A percentile compares a stretch with the other conserved stretches of the same genome.
phyloP scores from a whole-genome alignment of 2,113 vertebrate species.

The Tyrannus savana region DNA sequence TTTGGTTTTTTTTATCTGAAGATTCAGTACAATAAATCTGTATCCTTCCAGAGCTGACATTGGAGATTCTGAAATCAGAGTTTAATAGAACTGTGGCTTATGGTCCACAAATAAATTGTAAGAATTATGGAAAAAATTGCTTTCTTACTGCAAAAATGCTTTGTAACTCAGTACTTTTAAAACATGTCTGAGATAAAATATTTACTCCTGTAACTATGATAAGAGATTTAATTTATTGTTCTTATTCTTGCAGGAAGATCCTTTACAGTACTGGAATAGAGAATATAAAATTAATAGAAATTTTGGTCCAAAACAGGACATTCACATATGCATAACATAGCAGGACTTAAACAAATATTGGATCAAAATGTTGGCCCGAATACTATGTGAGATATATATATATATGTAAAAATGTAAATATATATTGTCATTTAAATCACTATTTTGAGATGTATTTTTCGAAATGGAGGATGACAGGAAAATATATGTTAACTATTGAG shows the following conservation, averaged over 20 bases:
- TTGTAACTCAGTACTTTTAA: neutral
- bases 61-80: neutral
- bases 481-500: neutral
- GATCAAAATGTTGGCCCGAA: neutral
- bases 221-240: neutral
- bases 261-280: neutral
- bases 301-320: neutral
- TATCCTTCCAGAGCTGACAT: neutral
- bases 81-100: neutral
- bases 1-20: neutral
- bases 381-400: neutral
- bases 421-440: neutral
- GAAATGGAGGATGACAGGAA: neutral
- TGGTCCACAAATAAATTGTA: neutral
- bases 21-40: neutral
- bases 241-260: neutral
- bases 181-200: neutral
- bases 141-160: neutral
- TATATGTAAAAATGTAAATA: neutral
- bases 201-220: neutral
- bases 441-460: neutral
- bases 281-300: neutral
- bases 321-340: neutral
- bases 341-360: neutral
- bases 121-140: neutral